Base-by-base conservation (phyloP, 2,888 invertebrate species). In the Biston stratarius region DNA sequence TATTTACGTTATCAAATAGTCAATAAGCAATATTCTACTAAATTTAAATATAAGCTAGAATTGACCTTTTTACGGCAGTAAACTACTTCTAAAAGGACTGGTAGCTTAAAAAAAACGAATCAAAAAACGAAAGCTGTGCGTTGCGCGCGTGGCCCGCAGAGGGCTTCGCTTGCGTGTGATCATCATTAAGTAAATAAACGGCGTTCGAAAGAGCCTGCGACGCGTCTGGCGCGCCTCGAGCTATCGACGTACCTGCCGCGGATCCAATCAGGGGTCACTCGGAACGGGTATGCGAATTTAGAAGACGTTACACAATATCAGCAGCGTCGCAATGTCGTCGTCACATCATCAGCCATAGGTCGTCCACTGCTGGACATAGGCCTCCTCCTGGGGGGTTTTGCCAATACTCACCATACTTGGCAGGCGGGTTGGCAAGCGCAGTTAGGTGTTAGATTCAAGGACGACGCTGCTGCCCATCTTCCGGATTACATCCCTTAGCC, bases 121-220 rank as follows among this genome's bases (percentile, higher is more conserved):
- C 34, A 36, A 44, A 47, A 38, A 53, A 56, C 14, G 36, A 44
- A 45, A 45, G 36, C 14, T 8, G 36, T 10, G 55, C 42, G 65
- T 44, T 49, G 2, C 49, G 65, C 65, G 65, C 65, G 65, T 64
- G 64, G 45, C 58, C 40, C 33, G 52, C 14, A 61, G 62, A 59
- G 15, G 34, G 44, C 44, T 52, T 61, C 0, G 59, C 67, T 44
- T 36, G 58, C 51, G 63, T 24, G 59, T 59, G 44, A 49, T 56
- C 47, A 59, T 61, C 68, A 68, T 68, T 68, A 57, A 57, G 61
- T 47, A 64, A 68, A 64, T 68, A 64, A 61, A 58, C 57, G 61
- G 6, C 61, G 47, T 15, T 34, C 52, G 49, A 53, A 44, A 49
- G 38, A 56, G 61, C 55, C 33, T 57, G 69, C 52, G 66, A 66